A percentile compares a stretch with the other conserved stretches of the same genome.
phyloP scores from a whole-genome alignment of 2,113 vertebrate genomes.

The Ammospiza nelsoni region DNA sequence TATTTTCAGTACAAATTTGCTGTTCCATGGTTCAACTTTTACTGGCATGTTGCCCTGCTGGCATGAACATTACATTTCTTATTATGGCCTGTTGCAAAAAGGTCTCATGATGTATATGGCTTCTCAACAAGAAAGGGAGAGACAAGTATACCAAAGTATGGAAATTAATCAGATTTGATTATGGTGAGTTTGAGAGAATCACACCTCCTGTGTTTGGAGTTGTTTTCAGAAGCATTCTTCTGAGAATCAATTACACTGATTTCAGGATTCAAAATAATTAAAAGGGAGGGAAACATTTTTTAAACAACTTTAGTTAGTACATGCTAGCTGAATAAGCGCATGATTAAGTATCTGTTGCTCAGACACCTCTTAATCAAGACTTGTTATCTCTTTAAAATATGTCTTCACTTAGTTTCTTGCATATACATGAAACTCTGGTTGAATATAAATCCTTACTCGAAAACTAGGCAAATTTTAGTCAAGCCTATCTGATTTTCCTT shows the following conservation, averaged over 20 bases:
- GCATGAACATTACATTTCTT: not conserved
- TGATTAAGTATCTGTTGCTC: not conserved
- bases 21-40: not conserved
- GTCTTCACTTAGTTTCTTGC: not conserved
- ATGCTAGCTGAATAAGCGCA: not conserved
- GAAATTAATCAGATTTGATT: not conserved
- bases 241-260: not conserved
- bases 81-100: not conserved
- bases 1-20: not conserved
- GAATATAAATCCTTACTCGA: not conserved
- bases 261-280: conserved; percentile 8
- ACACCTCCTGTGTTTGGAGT: not conserved
- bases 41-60: not conserved
- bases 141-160: not conserved
- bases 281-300: not conserved
- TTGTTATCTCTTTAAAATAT: not conserved
- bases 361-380: not conserved
- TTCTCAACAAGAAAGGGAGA: not conserved
- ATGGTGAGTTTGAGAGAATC: not conserved
- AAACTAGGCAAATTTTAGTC: not conserved
- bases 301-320: not conserved
- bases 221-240: conserved; percentile 5
- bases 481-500: not conserved
- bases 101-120: not conserved
- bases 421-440: not conserved